Base-by-base conservation (phyloP, 1,140 invertebrate genomes). In the Heliconius hewitsoni region DNA sequence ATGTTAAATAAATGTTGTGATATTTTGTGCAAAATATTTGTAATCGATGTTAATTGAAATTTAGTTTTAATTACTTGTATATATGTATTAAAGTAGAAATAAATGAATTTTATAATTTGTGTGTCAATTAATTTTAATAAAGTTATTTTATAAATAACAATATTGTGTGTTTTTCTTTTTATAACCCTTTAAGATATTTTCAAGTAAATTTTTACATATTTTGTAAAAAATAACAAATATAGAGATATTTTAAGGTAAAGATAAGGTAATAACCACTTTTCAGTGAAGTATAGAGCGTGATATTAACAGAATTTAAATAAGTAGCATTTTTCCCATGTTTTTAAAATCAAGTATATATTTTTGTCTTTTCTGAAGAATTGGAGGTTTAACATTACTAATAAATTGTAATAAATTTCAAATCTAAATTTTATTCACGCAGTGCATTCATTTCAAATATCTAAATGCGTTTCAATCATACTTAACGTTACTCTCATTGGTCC, bases 1-100 rank as follows among this genome's bases (percentile, higher is more conserved):
- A 19, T 82, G 76, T 78, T 78, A 60, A 73, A 30, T 73, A 39
- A 27, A 16, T 23, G 60, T 66, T 30, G 60, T 66, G 27, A 66
- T 66, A 66, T 27, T 23, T 30, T 66, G 60, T 66, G 60, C 60
- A 27, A 66, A 30, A 66, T 66, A 66, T 66, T 66, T 66, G 30
- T 66, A 66, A 23, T 66, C 60, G 60, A 66, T 66, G n/a, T 66
- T 66, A 16, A 66, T 23, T 66, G 27, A 27, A 66, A 66, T 66
- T 27, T 30, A 60, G 9, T 27, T 27, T 11, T 27, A 27, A 30
- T 27, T 30, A 27, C 16, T 66, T 66, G 13, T 66, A 66, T 66
- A 66, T 11, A 66, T 30, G 60, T 66, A 30, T 66, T 3, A 13
- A 66, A 27, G 27, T 4, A 27, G n/a, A 66, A 27, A 8, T 9